Percentiles rank a stretch among this genome's conserved stretches.
Evolutionary conservation across 2,888 invertebrate genomes (phyloP).

Genomic region (Chrysolina haemoptera): DNA sequence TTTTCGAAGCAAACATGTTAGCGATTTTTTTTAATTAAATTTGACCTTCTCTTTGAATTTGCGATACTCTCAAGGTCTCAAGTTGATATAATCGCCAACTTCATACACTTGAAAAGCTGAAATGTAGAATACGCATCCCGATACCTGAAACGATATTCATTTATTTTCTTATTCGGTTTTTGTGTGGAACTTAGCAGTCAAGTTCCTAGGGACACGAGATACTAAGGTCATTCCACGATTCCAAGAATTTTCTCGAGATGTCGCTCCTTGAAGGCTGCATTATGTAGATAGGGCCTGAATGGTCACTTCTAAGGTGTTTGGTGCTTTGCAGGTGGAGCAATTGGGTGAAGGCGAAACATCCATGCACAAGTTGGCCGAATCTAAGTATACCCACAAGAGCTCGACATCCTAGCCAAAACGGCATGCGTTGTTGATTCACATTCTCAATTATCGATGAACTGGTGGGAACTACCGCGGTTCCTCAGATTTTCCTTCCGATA

Average conservation of each 20-base stretch:
- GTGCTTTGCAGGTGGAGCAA: constrained; percentile 69
- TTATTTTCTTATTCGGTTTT: no score
- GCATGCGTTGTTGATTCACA: not conserved
- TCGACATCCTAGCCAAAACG: constrained; percentile 60
- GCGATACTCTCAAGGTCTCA: no score
- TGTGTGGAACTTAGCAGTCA: no score
- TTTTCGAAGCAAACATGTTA: no score
- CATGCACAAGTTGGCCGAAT: constrained; percentile 70
- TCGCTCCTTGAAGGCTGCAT: not conserved
- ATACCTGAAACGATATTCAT: no score
- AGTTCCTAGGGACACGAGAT: no score
- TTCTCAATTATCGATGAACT: constrained; percentile 18
- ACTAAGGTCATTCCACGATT: no score
- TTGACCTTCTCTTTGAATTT: no score
- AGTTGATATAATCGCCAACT: no score
- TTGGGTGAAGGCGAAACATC: constrained; percentile 68
- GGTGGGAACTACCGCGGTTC: not conserved
- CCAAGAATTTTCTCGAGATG: not conserved
- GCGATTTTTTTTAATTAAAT: no score
- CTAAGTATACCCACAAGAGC: constrained; percentile 70
- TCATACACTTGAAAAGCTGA: no score
- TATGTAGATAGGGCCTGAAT: constrained; percentile 14
- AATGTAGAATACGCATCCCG: no score
- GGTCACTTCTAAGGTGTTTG: constrained; percentile 66
- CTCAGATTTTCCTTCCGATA: constrained; percentile 1